These are phyloP conservation scores for Glossophaga mutica DNA, from an alignment of 2,797 vertebrate species.

Conservation along the genomic window DNA sequence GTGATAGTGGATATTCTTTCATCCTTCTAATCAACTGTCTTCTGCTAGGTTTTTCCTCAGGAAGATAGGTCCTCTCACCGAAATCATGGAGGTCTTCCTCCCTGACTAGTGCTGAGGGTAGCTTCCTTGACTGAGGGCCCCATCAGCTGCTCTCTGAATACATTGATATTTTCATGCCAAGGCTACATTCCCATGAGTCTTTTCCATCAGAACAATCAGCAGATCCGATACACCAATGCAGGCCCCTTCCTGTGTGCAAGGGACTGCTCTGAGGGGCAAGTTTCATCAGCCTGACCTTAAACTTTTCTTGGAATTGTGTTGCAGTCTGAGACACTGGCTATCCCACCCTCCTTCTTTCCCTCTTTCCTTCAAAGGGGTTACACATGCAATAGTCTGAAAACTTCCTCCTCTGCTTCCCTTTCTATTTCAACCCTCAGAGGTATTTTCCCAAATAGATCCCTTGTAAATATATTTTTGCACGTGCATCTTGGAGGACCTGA, in stretches of 20 bases:
- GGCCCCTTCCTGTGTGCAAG: neutral
- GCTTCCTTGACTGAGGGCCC: neutral
- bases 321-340: neutral
- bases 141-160: neutral
- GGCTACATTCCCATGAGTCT: neutral
- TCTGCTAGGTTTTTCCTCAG: neutral
- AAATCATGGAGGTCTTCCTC: neutral
- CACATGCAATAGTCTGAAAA: neutral
- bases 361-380: neutral
- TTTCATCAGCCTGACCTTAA: neutral
- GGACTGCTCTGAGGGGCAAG: neutral
- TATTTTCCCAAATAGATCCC: neutral
- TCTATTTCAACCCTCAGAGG: neutral
- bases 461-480: conserved; percentile 11
- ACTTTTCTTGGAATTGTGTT: neutral
- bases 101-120: neutral
- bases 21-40: neutral
- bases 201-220: neutral
- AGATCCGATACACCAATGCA: neutral
- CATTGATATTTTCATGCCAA: neutral
- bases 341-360: neutral
- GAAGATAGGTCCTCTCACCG: neutral
- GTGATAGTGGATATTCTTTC: neutral
- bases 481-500: neutral
- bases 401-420: neutral